Evolutionary conservation across 2,888 invertebrate genomes (phyloP).

Genomic region (Oeneis ivallda): DNA sequence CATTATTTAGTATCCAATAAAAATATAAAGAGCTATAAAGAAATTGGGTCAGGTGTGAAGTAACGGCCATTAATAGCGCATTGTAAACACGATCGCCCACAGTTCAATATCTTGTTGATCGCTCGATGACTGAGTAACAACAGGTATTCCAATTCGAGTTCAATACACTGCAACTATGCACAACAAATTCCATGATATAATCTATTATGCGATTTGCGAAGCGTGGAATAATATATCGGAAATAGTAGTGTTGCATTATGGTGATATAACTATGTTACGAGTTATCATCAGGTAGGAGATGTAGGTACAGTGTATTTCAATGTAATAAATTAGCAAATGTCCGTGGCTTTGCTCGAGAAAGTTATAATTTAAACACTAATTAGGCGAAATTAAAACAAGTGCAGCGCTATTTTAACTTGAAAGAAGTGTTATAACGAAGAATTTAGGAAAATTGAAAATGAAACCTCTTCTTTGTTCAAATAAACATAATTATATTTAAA

Average conservation of each 20-base stretch:
- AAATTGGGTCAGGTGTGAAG: slow-evolving; percentile 59
- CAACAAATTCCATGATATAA: slow-evolving; percentile 23
- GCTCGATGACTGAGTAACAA: slow-evolving; percentile 40
- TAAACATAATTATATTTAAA: too few species aligned
- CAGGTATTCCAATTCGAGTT: slow-evolving; percentile 36
- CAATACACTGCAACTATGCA: slow-evolving; percentile 27
- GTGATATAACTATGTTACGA: slow-evolving; percentile 13
- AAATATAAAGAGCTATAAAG: slow-evolving; percentile 49
- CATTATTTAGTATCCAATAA: slow-evolving; percentile 43
- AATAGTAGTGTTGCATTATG: not conserved
- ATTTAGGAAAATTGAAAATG: too few species aligned
- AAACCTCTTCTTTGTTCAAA: too few species aligned
- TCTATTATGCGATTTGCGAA: slow-evolving; percentile 20
- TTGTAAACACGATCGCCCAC: slow-evolving; percentile 48
- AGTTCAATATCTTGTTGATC: slow-evolving; percentile 24
- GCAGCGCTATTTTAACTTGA: too few species aligned
- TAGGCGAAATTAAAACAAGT: not conserved
- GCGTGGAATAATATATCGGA: slow-evolving; percentile 9
- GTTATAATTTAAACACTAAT: not conserved
- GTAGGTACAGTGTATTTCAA: not conserved
- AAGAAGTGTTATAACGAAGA: too few species aligned
- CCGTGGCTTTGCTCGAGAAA: not conserved
- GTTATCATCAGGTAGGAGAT: too few species aligned
- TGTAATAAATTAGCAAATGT: not conserved
- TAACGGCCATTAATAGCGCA: slow-evolving; percentile 44